These are phyloP conservation scores for Sarcophaga carnaria DNA, from an alignment of 2,888 invertebrate species.

Conservation along the genomic window DNA sequence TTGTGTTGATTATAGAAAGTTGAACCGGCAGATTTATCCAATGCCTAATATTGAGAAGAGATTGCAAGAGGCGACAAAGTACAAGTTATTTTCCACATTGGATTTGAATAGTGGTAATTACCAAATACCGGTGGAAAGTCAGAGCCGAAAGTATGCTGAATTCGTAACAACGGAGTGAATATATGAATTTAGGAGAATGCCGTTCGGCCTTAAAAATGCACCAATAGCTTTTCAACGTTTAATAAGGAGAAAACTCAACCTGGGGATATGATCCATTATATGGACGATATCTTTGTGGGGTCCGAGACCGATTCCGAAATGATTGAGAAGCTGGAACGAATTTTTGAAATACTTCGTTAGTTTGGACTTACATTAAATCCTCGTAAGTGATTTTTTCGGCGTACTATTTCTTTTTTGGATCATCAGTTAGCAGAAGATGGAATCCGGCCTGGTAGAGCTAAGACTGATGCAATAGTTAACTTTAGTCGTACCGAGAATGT, in stretches of 20 bases:
- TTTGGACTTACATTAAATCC: constrained; percentile 59
- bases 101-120: constrained; percentile 49
- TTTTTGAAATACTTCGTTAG: constrained; percentile 43
- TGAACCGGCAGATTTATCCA: no score
- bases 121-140: constrained; percentile 34
- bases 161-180: constrained; percentile 45
- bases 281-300: not conserved
- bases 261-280: constrained; percentile 59
- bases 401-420: constrained; percentile 25
- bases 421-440: constrained; percentile 43
- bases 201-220: no score
- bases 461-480: constrained; percentile 53
- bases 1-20: no score
- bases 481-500: constrained; percentile 53
- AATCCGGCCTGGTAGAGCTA: constrained; percentile 51
- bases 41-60: no score
- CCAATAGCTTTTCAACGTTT: no score
- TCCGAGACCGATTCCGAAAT: not conserved
- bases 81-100: constrained; percentile 18
- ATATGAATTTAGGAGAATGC: constrained; percentile 33
- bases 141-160: constrained; percentile 44
- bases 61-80: constrained; percentile 25
- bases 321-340: not conserved
- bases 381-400: constrained; percentile 37
- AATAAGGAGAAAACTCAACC: not conserved